These are phyloP conservation scores for Anastatus disparis DNA, from an alignment of 1,140 invertebrate species.

Conservation along the genomic window DNA sequence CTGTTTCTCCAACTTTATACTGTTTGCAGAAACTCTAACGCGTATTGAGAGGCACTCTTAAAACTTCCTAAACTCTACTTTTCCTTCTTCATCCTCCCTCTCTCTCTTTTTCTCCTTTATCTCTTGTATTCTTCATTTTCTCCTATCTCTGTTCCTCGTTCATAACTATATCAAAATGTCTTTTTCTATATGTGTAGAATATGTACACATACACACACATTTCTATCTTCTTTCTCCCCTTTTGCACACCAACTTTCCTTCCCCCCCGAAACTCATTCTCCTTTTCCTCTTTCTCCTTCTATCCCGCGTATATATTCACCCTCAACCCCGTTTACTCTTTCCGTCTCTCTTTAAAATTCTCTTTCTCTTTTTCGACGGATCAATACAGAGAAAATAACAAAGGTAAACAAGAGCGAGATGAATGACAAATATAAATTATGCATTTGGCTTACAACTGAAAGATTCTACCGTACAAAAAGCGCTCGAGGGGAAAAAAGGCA, in stretches of 20 bases:
- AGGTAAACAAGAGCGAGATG: constrained; percentile 58
- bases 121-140: no score
- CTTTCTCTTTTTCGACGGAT: constrained; percentile 57
- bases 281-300: constrained; percentile 36
- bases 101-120: no score
- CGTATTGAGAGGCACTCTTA: constrained; percentile 57
- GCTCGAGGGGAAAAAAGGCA: background rate
- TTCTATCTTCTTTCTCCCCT: constrained; percentile 57
- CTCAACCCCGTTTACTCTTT: constrained; percentile 61
- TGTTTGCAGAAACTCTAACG: constrained; percentile 58
- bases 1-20: constrained; percentile 58
- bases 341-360: constrained; percentile 59
- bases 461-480: constrained; percentile 12
- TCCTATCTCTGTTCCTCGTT: constrained; percentile 5
- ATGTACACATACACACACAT: no score
- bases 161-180: constrained; percentile 25
- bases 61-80: constrained; percentile 57
- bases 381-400: constrained; percentile 62
- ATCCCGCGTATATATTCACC: constrained; percentile 32
- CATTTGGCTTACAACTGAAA: constrained; percentile 50
- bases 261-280: constrained; percentile 6
- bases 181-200: no score
- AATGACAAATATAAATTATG: constrained; percentile 62
- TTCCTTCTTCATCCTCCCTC: background rate
- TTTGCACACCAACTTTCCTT: constrained; percentile 31